A percentile compares a stretch with the other conserved stretches of the same genome.
These are phyloP conservation scores for Xestoiulus laeticollis DNA, from an alignment of 2,888 invertebrate species.

Conservation along the genomic window DNA sequence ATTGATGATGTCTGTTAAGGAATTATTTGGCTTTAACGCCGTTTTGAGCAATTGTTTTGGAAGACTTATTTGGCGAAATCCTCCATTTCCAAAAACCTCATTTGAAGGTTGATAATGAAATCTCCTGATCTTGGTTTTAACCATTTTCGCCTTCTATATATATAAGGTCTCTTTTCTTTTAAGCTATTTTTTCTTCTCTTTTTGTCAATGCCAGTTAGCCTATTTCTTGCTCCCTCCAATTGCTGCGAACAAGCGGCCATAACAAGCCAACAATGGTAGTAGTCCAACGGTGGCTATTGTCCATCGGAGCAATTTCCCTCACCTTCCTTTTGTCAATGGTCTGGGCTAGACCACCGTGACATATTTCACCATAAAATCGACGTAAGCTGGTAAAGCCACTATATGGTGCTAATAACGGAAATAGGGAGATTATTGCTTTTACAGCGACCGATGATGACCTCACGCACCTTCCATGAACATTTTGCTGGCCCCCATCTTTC, in stretches of 20 bases:
- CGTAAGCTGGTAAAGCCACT: slow-evolving; percentile 24
- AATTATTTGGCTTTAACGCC: not conserved
- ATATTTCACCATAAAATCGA: slow-evolving; percentile 43
- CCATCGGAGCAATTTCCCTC: slow-evolving; percentile 44
- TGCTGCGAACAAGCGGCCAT: slow-evolving; percentile 49
- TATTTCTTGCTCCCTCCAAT: slow-evolving; percentile 42
- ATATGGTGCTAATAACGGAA: slow-evolving; percentile 54
- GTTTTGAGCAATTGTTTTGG: slow-evolving; percentile 29
- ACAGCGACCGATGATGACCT: slow-evolving; percentile 53
- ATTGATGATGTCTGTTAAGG: slow-evolving; percentile 28
- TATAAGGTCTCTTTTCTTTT: slow-evolving; percentile 3
- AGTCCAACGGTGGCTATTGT: slow-evolving; percentile 44
- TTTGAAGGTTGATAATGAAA: slow-evolving; percentile 18
- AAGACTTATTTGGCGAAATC: not conserved
- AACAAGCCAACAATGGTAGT: slow-evolving; percentile 49
- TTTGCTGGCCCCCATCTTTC: slow-evolving; percentile 22
- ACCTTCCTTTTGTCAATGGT: slow-evolving; percentile 43
- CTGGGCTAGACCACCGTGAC: slow-evolving; percentile 31
- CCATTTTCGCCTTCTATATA: not conserved
- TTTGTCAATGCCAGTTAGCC: not conserved
- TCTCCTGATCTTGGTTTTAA: slow-evolving; percentile 6
- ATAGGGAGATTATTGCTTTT: slow-evolving; percentile 55
- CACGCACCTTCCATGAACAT: slow-evolving; percentile 47
- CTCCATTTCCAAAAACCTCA: not conserved
- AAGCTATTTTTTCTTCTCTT: not conserved